Percentiles rank a stretch among this genome's conserved stretches.
These are phyloP conservation scores for Eristalis intricaria DNA, from an alignment of 2,888 invertebrate species.

Conservation along the genomic window DNA sequence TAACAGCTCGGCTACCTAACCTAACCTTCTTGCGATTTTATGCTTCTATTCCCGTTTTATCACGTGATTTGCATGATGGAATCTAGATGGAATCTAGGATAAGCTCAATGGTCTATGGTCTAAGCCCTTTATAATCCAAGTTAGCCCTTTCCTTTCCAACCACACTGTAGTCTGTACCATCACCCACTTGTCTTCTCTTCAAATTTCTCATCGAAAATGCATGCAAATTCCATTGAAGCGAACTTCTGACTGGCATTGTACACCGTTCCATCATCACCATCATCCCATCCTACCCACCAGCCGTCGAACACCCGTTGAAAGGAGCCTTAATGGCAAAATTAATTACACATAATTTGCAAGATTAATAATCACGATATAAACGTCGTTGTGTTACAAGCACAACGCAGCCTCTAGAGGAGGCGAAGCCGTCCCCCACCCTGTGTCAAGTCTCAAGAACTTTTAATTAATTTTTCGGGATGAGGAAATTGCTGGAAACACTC, in stretches of 20 bases:
- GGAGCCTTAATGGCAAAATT: constrained; percentile 73
- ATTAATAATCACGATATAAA: constrained; percentile 72
- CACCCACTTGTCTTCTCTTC: too few species aligned
- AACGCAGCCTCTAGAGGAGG: background rate
- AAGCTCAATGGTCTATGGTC: too few species aligned
- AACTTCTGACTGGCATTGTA: constrained; percentile 44
- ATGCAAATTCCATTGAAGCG: constrained; percentile 26
- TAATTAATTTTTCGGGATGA: constrained; percentile 64
- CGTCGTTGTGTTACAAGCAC: constrained; percentile 14
- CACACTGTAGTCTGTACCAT: background rate
- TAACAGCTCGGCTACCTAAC: too few species aligned
- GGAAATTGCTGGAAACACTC: constrained; percentile 61
- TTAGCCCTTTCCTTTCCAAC: too few species aligned
- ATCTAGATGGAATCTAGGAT: too few species aligned
- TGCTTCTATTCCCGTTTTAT: too few species aligned
- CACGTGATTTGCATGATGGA: too few species aligned
- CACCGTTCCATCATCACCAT: constrained; percentile 2
- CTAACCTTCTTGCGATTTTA: too few species aligned
- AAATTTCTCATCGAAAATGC: background rate
- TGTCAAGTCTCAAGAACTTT: constrained; percentile 68
- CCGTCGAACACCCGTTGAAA: constrained; percentile 37
- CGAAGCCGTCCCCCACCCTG: constrained; percentile 19
- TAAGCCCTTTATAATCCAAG: too few species aligned
- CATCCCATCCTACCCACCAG: background rate
- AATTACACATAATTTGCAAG: constrained; percentile 74